Evolutionary conservation across 2,797 vertebrate genomes (phyloP).

Genomic region (Microchirus variegatus): DNA sequence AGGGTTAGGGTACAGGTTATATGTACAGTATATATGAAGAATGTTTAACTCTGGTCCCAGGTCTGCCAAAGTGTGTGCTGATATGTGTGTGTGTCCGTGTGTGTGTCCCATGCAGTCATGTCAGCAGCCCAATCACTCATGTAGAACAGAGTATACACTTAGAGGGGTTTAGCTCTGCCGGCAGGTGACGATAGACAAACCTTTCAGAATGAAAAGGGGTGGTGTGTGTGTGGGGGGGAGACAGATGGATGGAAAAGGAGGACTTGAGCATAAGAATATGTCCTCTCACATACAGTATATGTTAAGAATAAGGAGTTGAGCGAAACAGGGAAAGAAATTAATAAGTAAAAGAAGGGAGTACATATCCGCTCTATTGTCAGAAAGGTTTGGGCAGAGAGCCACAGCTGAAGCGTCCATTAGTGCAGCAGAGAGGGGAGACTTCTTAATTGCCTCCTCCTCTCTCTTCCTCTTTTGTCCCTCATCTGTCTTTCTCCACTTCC

Average conservation of each 20-base stretch:
- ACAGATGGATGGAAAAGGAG: conserved; percentile 49
- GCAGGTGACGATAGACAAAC: conserved; percentile 76
- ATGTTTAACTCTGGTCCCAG: conserved; percentile 29
- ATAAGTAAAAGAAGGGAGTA: conserved; percentile 9
- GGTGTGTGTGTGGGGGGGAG: conserved; percentile 26
- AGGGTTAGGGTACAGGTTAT: too few relatives aligned
- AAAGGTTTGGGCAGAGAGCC: conserved; percentile 53
- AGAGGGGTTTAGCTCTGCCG: conserved; percentile 68
- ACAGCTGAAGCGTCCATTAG: conserved; percentile 40
- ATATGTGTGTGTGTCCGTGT: conserved; percentile 15
- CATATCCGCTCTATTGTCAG: conserved; percentile 44
- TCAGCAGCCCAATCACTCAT: conserved; percentile 80
- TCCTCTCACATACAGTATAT: neutral
- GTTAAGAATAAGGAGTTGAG: neutral
- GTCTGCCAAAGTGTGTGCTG: too few relatives aligned
- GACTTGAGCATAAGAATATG: conserved; percentile 32
- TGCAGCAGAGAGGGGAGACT: conserved; percentile 41
- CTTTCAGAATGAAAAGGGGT: conserved; percentile 58
- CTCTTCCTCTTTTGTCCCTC: conserved; percentile 30
- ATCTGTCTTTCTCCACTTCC: conserved; percentile 26
- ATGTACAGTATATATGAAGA: neutral
- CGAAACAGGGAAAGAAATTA: conserved; percentile 8
- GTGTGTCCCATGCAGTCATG: conserved; percentile 67
- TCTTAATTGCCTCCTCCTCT: conserved; percentile 49
- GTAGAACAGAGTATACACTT: conserved; percentile 65